Conservation (phyloP, 2,888 invertebrate genomes). For the Trachelus troglodyta region DNA sequence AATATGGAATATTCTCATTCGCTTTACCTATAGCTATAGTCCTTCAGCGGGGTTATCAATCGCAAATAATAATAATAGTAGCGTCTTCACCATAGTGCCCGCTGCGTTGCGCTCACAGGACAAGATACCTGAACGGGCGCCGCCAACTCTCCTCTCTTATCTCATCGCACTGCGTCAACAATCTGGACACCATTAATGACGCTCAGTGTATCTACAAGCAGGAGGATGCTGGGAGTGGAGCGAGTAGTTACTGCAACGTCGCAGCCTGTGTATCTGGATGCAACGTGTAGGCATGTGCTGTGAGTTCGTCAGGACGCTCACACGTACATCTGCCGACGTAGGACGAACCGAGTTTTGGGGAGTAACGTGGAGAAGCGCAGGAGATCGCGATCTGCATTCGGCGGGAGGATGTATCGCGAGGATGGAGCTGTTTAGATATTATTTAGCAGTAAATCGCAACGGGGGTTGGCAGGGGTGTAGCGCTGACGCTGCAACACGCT, state of each 20-base stretch:
- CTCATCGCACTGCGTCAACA: no score
- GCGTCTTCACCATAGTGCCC: no score
- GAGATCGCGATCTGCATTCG: slow-evolving; percentile 33
- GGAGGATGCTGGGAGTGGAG: background rate
- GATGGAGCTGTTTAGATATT: slow-evolving; percentile 58
- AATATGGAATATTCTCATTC: no score
- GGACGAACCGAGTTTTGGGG: background rate
- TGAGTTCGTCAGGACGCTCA: no score
- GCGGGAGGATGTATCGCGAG: slow-evolving; percentile 17
- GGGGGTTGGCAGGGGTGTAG: slow-evolving; percentile 52
- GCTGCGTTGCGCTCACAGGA: no score
- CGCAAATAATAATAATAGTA: no score
- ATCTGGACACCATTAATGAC: no score
- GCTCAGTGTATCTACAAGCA: background rate
- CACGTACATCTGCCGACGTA: background rate
- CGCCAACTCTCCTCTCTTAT: no score
- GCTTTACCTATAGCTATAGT: no score
- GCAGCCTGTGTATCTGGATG: background rate
- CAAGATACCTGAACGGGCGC: no score
- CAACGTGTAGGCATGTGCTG: background rate
- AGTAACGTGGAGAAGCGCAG: slow-evolving; percentile 14
- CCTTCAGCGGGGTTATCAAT: no score
- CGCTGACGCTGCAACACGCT: slow-evolving; percentile 63
- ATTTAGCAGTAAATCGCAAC: slow-evolving; percentile 60
- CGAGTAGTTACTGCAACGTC: background rate